Evolutionary conservation across 2,888 invertebrate species (phyloP).

Genomic region (Papilio elwesi): DNA sequence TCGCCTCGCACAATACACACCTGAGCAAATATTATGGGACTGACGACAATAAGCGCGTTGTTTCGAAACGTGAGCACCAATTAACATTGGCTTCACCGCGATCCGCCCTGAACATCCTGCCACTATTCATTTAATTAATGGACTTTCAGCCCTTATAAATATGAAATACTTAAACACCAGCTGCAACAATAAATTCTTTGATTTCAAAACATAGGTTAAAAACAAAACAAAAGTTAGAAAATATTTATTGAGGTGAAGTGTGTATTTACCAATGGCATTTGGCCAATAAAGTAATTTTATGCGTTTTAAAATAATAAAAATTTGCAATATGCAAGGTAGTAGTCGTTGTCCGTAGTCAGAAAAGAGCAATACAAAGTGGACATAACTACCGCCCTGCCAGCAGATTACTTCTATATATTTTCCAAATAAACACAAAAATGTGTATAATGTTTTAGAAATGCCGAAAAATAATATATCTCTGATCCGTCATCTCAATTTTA

Average conservation of each 20-base stretch:
- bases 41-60: slow-evolving; percentile 67
- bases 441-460: too few relatives aligned
- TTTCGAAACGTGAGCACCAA: slow-evolving; percentile 61
- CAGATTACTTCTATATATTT: too few relatives aligned
- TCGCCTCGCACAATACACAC: slow-evolving; percentile 66
- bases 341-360: too few relatives aligned
- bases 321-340: too few relatives aligned
- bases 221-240: not conserved
- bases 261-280: too few relatives aligned
- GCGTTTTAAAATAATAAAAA: too few relatives aligned
- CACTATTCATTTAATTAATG: slow-evolving; percentile 21
- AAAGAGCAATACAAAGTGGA: too few relatives aligned
- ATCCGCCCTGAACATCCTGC: slow-evolving; percentile 17
- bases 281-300: too few relatives aligned
- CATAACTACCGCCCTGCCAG: too few relatives aligned
- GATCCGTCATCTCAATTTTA: not conserved
- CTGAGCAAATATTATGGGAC: slow-evolving; percentile 80
- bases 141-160: slow-evolving; percentile 16
- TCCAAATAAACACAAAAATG: too few relatives aligned
- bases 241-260: too few relatives aligned
- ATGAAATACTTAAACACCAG: slow-evolving; percentile 3
- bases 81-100: slow-evolving; percentile 50
- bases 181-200: not conserved
- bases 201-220: not conserved
- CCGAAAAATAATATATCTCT: not conserved